Evolutionary conservation across 2,888 invertebrate species (phyloP).

Genomic region (Rhingia campestris): DNA sequence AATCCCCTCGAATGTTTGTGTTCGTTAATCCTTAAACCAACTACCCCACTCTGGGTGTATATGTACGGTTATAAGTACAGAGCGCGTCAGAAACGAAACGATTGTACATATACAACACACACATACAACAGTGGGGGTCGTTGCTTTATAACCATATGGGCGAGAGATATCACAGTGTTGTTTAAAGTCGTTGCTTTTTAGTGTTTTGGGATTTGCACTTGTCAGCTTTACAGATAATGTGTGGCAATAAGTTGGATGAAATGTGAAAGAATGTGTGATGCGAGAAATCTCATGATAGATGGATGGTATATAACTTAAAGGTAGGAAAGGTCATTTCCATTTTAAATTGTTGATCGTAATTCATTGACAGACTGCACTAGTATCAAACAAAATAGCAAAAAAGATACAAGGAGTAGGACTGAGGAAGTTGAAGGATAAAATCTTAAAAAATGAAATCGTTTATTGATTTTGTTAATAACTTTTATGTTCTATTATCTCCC

Average conservation of each 20-base stretch:
- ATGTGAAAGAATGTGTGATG: not conserved
- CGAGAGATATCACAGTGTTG: constrained; percentile 33
- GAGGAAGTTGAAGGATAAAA: too few species aligned
- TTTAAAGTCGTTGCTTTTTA: constrained; percentile 1
- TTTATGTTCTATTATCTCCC: too few species aligned
- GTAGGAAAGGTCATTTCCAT: too few species aligned
- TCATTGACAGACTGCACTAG: too few species aligned
- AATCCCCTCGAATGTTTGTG: constrained; percentile 76
- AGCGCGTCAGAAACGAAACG: constrained; percentile 32
- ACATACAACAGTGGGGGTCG: constrained; percentile 51
- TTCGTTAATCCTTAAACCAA: constrained; percentile 83
- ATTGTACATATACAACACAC: not conserved
- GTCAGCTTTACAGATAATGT: constrained; percentile 5
- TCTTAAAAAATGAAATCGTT: too few species aligned
- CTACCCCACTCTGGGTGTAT: constrained; percentile 45
- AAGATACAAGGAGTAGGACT: too few species aligned
- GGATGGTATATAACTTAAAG: too few species aligned
- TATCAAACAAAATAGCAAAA: too few species aligned
- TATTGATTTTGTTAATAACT: too few species aligned
- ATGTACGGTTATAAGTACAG: constrained; percentile 41
- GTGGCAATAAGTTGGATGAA: too few species aligned
- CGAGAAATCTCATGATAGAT: too few species aligned
- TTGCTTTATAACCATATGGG: constrained; percentile 50
- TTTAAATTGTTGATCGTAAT: too few species aligned
- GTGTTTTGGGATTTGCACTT: constrained; percentile 17